Conservation (phyloP, 2,797 vertebrate genomes). For the Sebastes kiyomatsui region DNA sequence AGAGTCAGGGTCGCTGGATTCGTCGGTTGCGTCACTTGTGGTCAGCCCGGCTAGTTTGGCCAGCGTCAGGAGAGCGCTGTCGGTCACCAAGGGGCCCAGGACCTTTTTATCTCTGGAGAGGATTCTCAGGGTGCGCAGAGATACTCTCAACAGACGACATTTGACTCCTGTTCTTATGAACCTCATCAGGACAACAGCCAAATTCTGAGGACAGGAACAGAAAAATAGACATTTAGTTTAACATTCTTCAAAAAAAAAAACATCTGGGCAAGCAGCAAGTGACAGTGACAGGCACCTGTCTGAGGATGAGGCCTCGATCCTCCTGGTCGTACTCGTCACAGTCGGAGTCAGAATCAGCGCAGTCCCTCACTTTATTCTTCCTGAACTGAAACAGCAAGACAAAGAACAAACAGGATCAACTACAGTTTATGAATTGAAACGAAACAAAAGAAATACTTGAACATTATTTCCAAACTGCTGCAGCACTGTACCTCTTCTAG, state of each 20-base stretch:
- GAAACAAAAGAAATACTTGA: background rate
- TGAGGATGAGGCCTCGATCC: conserved; percentile 72
- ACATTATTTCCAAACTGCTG: background rate
- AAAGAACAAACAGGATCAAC: background rate
- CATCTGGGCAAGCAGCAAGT: background rate
- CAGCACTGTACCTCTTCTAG: conserved; percentile 69
- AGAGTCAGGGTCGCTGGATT: conserved; percentile 46
- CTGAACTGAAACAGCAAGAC: conserved; percentile 72
- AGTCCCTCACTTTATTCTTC: conserved; percentile 80
- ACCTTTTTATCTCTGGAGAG: conserved; percentile 84
- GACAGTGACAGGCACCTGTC: conserved; percentile 69
- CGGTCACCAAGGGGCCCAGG: conserved; percentile 79
- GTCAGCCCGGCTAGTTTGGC: conserved; percentile 75
- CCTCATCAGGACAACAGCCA: conserved; percentile 77
- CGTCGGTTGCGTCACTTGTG: conserved; percentile 16
- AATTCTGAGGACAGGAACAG: conserved; percentile 64
- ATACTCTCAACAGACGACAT: conserved; percentile 67
- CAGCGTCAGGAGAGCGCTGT: conserved; percentile 72
- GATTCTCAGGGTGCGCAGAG: conserved; percentile 80
- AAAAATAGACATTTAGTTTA: background rate
- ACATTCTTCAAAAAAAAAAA: background rate
- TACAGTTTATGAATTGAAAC: background rate
- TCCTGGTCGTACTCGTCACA: conserved; percentile 69
- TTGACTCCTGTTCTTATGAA: conserved; percentile 72
- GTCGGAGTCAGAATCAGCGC: conserved; percentile 78